phyloP scores from a whole-genome alignment of 2,888 invertebrate species.

The Ceramica pisi region DNA sequence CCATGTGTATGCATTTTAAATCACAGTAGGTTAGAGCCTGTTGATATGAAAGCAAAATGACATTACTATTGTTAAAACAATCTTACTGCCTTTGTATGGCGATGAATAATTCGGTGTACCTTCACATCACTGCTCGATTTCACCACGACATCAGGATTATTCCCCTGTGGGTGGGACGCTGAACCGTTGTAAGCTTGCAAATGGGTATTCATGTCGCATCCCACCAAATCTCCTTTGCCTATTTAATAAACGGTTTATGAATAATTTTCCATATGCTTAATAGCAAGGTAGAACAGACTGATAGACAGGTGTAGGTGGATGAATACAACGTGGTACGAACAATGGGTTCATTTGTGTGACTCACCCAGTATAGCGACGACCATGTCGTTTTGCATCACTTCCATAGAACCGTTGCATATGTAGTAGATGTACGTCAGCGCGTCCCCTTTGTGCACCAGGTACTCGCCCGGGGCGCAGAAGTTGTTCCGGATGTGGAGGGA shows the following conservation, averaged over 20 bases:
- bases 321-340: constrained; percentile 25
- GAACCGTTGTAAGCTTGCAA: constrained; percentile 92
- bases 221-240: constrained; percentile 99
- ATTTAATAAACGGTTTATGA: constrained; percentile 67
- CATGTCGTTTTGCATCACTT: constrained; percentile 98
- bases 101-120: constrained; percentile 76
- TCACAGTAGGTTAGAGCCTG: constrained; percentile 98
- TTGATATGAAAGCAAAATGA: constrained; percentile 6
- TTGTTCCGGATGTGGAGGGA: constrained; percentile 98
- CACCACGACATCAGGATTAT: constrained; percentile 94
- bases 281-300: background rate
- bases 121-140: constrained; percentile 98
- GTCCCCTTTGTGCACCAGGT: constrained; percentile 98
- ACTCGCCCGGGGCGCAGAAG: constrained; percentile 99
- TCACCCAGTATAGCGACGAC: constrained; percentile 99
- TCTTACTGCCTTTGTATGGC: background rate
- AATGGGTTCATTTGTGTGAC: constrained; percentile 69
- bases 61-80: constrained; percentile 10
- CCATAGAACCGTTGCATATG: constrained; percentile 99
- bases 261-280: constrained; percentile 33
- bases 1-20: constrained; percentile 97
- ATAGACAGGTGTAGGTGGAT: constrained; percentile 6
- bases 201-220: constrained; percentile 97
- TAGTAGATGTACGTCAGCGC: constrained; percentile 98
- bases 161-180: constrained; percentile 88